Conservation (phyloP, 2,113 vertebrate genomes). For the Thalassarche chlororhynchos region DNA sequence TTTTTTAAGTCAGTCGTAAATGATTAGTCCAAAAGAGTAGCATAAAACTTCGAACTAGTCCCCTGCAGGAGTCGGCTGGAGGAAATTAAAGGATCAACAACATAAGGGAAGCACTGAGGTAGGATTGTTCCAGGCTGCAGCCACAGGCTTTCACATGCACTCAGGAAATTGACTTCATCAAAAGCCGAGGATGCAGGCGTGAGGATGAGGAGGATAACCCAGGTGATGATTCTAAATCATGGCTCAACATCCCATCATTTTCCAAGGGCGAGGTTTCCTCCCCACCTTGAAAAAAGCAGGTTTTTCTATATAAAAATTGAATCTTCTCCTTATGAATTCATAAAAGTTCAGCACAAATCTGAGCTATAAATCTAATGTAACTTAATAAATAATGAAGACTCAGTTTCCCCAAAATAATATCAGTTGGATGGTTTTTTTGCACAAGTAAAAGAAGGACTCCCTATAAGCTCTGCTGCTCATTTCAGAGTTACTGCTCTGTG, state of each 20-base stretch:
- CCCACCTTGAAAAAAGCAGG: not conserved
- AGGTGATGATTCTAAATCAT: constrained; percentile 71
- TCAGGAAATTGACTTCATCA: constrained; percentile 78
- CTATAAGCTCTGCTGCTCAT: not conserved
- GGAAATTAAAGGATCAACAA: constrained; percentile 83
- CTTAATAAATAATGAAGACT: not conserved
- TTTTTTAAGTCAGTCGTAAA: constrained; percentile 51
- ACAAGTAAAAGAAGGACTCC: not conserved
- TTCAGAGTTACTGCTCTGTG: not conserved
- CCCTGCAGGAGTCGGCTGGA: constrained; percentile 74
- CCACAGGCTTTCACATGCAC: constrained; percentile 56
- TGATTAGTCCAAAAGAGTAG: constrained; percentile 68
- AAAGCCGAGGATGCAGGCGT: constrained; percentile 60
- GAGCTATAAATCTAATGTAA: not conserved
- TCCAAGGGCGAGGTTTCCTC: not conserved
- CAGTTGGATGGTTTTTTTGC: not conserved
- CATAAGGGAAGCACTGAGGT: constrained; percentile 72
- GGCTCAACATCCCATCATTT: not conserved
- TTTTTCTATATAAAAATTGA: not conserved
- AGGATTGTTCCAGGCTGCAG: constrained; percentile 71
- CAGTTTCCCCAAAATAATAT: not conserved
- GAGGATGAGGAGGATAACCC: constrained; percentile 53
- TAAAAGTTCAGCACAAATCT: not conserved
- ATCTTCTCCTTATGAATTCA: not conserved
- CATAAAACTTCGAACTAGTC: constrained; percentile 53